Evolutionary conservation across 2,113 vertebrate genomes (phyloP), one percentile per base, ranked within the genome.

Genomic region (Trinectes maculatus): DNA sequence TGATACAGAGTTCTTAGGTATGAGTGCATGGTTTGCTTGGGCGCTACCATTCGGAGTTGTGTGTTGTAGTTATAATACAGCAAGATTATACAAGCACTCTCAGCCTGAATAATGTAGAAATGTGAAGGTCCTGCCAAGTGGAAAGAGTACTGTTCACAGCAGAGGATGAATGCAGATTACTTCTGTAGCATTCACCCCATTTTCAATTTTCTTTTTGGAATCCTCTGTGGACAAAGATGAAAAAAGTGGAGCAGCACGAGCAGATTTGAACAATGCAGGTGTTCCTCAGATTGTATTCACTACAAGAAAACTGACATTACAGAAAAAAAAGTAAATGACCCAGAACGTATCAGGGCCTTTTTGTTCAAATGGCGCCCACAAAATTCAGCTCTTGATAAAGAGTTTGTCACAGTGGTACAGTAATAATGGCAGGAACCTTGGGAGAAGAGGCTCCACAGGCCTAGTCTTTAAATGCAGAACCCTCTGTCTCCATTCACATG

Each of bases 91-190:
- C n/a, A n/a, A n/a, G n/a, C 63, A 55, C 70, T 64, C 62, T 56
- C 67, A 24, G 26, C 47, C 63, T 85, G 57, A 86, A 85, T 84
- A 80, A 87, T 79, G 65, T 68, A 84, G 62, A 73, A 75, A 65
- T n/a, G n/a, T n/a, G n/a, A 57, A 44, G 57, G 18, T 46, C 24
- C 72, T 74, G 40, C 74, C 71, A 59, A 71, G 77, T 80, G 72
- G 54, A 75, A 58, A 71, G 66, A 85, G 53, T 74, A 52, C 68
- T 15, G 42, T 52, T 74, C 44, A 44, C 62, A 64, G 28, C 22
- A 15, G 43, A 46, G n/a, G 55, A 82, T 74, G 62, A 70, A 67
- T 66, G 56, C 63, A 24, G 36, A 79, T 56, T 64, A 52, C 48
- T 63, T 71, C 51, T 1, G 9, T 39, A 53, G 67, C 43, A 16